Evolutionary conservation across 2,797 vertebrate genomes (phyloP).

Genomic region (Corythornis leucogaster): DNA sequence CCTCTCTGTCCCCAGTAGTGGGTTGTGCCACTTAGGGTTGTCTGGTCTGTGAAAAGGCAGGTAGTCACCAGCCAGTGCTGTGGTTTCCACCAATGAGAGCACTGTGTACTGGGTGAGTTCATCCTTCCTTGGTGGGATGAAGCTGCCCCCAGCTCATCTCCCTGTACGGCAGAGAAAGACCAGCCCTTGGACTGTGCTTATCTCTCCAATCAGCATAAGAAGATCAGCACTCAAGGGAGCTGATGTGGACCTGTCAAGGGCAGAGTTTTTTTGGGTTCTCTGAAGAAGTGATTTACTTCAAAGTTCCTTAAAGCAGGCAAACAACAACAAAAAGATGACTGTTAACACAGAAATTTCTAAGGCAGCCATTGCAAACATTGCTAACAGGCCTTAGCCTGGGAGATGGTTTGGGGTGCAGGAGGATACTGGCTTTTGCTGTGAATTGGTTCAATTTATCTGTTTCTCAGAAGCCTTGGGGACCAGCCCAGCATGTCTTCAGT

Average conservation of each 20-base stretch:
- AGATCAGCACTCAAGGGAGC: not conserved
- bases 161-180: not conserved
- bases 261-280: not conserved
- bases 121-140: not conserved
- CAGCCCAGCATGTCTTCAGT: not conserved
- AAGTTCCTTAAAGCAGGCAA: not conserved
- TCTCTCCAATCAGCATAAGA: not conserved
- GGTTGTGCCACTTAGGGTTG: not conserved
- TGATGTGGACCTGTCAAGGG: rapidly evolving
- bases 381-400: not conserved
- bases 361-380: not conserved
- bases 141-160: not conserved
- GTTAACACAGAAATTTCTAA: not conserved
- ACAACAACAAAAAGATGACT: not conserved
- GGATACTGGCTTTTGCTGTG: not conserved
- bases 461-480: not conserved
- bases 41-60: not conserved
- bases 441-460: not conserved
- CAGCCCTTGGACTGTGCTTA: not conserved
- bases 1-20: not conserved
- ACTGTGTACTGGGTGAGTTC: not conserved
- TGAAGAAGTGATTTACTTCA: not conserved
- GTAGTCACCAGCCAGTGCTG: not conserved
- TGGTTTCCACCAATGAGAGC: not conserved
- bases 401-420: not conserved